Conservation (phyloP, 35 echinoderm and acorn worm genomes). For the Strongylocentrotus purpuratus region DNA sequence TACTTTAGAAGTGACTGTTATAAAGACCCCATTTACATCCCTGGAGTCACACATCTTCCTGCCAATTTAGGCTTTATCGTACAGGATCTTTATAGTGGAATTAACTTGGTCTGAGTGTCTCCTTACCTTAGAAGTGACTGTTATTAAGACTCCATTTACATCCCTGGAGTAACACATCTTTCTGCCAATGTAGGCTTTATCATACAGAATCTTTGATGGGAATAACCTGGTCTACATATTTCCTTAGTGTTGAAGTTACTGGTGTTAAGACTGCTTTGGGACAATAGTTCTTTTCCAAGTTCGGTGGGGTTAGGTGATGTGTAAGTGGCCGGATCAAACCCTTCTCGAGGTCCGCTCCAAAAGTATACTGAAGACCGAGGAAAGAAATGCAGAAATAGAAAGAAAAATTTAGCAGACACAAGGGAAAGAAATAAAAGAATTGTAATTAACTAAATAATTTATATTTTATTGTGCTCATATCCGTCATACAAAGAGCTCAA, state of each 20-base stretch:
- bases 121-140: conserved; percentile 53
- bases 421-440: too few species aligned
- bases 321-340: conserved; percentile 69
- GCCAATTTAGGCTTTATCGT: too few species aligned
- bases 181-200: neutral
- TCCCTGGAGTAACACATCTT: neutral
- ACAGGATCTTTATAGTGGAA: neutral
- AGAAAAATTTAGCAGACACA: neutral
- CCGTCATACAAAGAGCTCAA: too few species aligned
- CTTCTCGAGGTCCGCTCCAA: conserved; percentile 64
- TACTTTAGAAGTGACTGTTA: too few species aligned
- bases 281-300: conserved; percentile 73
- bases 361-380: conserved; percentile 64
- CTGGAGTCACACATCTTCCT: too few species aligned
- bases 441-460: neutral
- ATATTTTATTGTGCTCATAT: too few species aligned
- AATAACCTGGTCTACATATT: conserved; percentile 21
- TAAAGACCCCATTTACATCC: too few species aligned
- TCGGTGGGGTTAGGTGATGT: conserved; percentile 35
- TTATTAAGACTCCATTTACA: conserved; percentile 65
- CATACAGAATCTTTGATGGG: conserved; percentile 20
- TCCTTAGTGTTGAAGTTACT: conserved; percentile 62
- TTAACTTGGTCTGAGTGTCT: neutral
- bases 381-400: too few species aligned
- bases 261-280: conserved; percentile 70